These are phyloP conservation scores for Lasius platythorax DNA, from an alignment of 2,888 invertebrate genomes.

Conservation along the genomic window DNA sequence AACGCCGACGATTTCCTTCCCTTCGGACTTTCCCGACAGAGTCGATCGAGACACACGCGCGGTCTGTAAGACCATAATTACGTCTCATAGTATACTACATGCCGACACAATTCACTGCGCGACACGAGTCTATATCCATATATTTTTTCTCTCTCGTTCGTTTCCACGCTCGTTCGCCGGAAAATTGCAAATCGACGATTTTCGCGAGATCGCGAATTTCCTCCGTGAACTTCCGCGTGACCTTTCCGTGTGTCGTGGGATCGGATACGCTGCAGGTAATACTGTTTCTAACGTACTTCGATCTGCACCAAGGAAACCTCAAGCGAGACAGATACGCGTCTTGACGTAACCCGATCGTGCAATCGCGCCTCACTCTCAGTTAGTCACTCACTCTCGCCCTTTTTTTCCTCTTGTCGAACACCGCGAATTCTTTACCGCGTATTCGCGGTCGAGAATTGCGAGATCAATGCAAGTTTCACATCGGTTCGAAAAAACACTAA, in stretches of 20 bases:
- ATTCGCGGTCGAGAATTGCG: slow-evolving; percentile 28
- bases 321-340: neutral
- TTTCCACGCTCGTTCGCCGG: slow-evolving; percentile 43
- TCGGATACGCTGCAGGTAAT: slow-evolving; percentile 17
- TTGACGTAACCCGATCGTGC: slow-evolving; percentile 35
- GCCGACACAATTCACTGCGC: neutral
- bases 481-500: slow-evolving; percentile 43
- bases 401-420: slow-evolving; percentile 6
- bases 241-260: slow-evolving; percentile 21
- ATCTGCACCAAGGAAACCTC: slow-evolving; percentile 8
- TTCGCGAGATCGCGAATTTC: slow-evolving; percentile 46
- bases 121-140: neutral
- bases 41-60: slow-evolving; percentile 40
- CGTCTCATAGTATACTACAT: slow-evolving; percentile 40
- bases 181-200: slow-evolving; percentile 46
- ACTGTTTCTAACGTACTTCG: slow-evolving; percentile 15
- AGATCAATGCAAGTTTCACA: slow-evolving; percentile 53
- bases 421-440: neutral
- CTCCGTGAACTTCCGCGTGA: slow-evolving; percentile 30
- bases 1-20: slow-evolving; percentile 53
- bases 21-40: slow-evolving; percentile 35
- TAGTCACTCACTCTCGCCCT: neutral
- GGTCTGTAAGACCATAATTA: slow-evolving; percentile 58
- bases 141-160: neutral
- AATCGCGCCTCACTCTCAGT: neutral